Evolutionary conservation across 2,797 vertebrate genomes (phyloP).

Genomic region (Momotus momota): DNA sequence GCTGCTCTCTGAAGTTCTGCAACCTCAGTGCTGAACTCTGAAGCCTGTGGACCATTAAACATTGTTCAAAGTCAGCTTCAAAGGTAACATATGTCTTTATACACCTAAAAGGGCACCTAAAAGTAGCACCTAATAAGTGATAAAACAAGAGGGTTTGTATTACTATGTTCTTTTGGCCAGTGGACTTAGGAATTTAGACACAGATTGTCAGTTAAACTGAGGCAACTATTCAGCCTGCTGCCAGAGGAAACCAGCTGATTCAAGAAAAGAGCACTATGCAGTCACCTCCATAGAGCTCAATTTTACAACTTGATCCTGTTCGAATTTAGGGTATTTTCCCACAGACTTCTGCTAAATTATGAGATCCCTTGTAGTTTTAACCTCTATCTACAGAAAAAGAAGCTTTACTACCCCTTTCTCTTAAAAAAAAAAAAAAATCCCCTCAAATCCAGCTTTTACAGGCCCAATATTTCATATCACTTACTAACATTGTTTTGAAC

Average conservation of each 20-base stretch:
- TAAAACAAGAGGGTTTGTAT: not conserved
- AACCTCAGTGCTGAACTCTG: not conserved
- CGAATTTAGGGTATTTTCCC: not conserved
- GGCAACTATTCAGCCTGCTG: not conserved
- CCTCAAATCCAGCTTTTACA: not conserved
- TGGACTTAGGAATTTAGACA: not conserved
- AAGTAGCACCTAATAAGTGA: not conserved
- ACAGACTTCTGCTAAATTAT: not conserved
- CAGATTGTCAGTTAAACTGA: not conserved
- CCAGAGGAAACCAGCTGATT: not conserved
- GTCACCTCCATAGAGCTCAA: not conserved
- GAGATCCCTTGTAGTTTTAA: not conserved
- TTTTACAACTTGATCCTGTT: not conserved
- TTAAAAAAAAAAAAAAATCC: not conserved
- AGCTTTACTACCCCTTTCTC: rapidly evolving
- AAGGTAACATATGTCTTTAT: not conserved
- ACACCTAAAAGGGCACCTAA: not conserved
- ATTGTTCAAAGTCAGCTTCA: not conserved
- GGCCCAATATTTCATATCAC: not conserved
- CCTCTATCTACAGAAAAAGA: not conserved
- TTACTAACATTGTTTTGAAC: not conserved
- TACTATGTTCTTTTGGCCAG: not conserved
- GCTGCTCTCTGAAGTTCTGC: not conserved
- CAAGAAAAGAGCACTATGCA: not conserved
- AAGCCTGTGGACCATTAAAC: not conserved